Percentiles rank a stretch among this genome's conserved stretches.
Evolutionary conservation across 2,888 invertebrate genomes (phyloP).

Genomic region (Dexiosoma caninum): DNA sequence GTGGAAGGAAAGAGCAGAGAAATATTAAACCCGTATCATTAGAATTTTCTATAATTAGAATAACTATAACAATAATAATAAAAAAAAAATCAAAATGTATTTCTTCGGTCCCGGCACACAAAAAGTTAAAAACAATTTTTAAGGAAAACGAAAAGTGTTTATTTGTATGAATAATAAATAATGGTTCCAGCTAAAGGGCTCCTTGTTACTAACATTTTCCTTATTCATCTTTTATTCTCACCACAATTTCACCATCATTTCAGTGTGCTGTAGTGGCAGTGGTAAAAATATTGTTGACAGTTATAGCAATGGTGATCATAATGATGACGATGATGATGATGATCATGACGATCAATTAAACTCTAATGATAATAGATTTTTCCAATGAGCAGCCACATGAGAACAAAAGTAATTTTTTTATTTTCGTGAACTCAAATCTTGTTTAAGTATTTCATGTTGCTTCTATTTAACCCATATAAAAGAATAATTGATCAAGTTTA

Average conservation of each 20-base stretch:
- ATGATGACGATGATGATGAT: background rate
- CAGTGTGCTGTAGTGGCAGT: background rate
- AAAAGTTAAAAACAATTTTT: conserved; percentile 2
- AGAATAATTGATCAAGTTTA: conserved; percentile 45
- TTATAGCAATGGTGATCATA: background rate
- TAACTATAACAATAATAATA: background rate
- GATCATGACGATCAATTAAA: conserved; percentile 40
- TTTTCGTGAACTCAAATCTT: background rate
- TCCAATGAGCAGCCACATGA: no score
- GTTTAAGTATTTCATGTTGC: background rate
- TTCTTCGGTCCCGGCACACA: background rate
- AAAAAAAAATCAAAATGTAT: background rate
- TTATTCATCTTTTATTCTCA: conserved; percentile 5
- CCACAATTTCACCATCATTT: conserved; percentile 30
- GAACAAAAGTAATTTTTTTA: no score
- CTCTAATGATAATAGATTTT: conserved; percentile 1
- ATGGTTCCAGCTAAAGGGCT: conserved; percentile 6
- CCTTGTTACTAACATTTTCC: background rate
- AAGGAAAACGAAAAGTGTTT: conserved; percentile 34
- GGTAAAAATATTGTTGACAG: no score
- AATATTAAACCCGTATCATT: conserved; percentile 39
- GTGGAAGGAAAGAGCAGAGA: background rate
- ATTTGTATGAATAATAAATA: conserved; percentile 31
- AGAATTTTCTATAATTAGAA: background rate
- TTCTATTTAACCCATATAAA: conserved; percentile 33